Base-by-base conservation (phyloP, 2,888 invertebrate species). In the Harpagoxenus sublaevis region DNA sequence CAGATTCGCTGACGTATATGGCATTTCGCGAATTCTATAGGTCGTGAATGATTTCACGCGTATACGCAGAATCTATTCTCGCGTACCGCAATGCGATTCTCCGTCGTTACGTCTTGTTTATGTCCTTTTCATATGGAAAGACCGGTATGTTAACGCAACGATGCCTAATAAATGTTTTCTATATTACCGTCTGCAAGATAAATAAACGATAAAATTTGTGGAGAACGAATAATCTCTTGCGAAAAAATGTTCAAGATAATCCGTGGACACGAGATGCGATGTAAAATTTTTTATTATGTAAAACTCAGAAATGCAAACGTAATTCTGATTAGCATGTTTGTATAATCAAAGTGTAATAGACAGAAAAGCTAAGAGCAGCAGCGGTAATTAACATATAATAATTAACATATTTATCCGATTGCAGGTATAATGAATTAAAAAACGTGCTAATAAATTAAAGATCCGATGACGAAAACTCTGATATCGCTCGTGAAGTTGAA, bases 11-110 rank as follows among this genome's bases (percentile, higher is more conserved):
- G 51, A 39, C 23, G 45, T 23, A 35, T 42, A 28, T 5, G n/a
- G 23, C 23, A 63, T 78, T 55, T 60, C 73, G 48, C 39, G 18
- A 70, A 45, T 68, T 78, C 45, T 68, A 45, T 45, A n/a, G 48
- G 6, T 60, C 39, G 45, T 5, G 57, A 8, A 71, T 60, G 48
- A 73, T 60, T 51, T 73, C 48, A 60, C 10, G 39, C 10, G 12
- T 57, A 48, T 57, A 48, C 48, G 18, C 23, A 18, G 48, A 73
- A 71, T 48, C n/a, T 60, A 23, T 39, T 71, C 18, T 18, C 18
- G 35, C 31, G 5, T 45, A 35, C 9, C 18, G 71, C 42, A 66
- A 66, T 18, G 28, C 35, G 48, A 68, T 78, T 65, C 9, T 23
- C 53, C 55, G 18, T 28, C 28, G 1, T 53, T 66, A 28, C 18